phyloP scores from a whole-genome alignment of 2,888 invertebrate genomes.

The Suillia variegata region DNA sequence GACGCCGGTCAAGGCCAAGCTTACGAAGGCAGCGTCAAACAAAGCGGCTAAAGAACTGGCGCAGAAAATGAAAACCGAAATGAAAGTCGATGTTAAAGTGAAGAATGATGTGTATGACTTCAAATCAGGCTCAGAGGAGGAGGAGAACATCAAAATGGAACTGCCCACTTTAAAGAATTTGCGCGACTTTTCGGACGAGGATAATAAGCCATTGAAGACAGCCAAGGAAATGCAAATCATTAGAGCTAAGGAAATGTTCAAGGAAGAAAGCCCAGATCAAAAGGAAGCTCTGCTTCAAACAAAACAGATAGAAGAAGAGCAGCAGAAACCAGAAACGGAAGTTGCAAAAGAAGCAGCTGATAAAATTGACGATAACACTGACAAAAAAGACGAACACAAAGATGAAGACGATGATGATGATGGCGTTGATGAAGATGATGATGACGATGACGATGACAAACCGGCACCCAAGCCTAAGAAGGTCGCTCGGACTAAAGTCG shows the following conservation, averaged over 20 bases:
- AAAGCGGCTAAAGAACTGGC: slow-evolving; percentile 18
- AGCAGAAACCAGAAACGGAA: not conserved
- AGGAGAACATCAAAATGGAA: slow-evolving; percentile 60
- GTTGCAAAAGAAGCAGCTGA: slow-evolving; percentile 13
- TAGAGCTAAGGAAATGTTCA: not conserved
- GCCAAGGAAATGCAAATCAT: slow-evolving; percentile 26
- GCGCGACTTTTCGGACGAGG: slow-evolving; percentile 57
- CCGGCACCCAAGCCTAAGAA: slow-evolving; percentile 18
- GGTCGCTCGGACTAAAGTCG: slow-evolving; percentile 18
- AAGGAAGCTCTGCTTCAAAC: slow-evolving; percentile 7
- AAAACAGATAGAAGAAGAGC: slow-evolving; percentile 19
- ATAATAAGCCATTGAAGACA: slow-evolving; percentile 48
- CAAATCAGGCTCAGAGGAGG: slow-evolving; percentile 59
- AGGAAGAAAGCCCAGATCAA: slow-evolving; percentile 8
- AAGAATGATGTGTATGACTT: slow-evolving; percentile 57
- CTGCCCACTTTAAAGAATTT: slow-evolving; percentile 54
- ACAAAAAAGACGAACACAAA: slow-evolving; percentile 5
- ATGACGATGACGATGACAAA: slow-evolving; percentile 10
- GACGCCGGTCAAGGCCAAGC: slow-evolving; percentile 23
- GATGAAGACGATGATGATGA: not conserved
- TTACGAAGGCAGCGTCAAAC: slow-evolving; percentile 12
- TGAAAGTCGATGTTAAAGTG: not conserved
- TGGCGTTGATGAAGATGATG: not conserved
- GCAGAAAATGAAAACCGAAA: slow-evolving; percentile 20
- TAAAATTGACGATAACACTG: slow-evolving; percentile 16